Evolutionary conservation across 2,113 vertebrate species (phyloP), one percentile per base, ranked within the genome.

Genomic region (Toxostoma redivivum): DNA sequence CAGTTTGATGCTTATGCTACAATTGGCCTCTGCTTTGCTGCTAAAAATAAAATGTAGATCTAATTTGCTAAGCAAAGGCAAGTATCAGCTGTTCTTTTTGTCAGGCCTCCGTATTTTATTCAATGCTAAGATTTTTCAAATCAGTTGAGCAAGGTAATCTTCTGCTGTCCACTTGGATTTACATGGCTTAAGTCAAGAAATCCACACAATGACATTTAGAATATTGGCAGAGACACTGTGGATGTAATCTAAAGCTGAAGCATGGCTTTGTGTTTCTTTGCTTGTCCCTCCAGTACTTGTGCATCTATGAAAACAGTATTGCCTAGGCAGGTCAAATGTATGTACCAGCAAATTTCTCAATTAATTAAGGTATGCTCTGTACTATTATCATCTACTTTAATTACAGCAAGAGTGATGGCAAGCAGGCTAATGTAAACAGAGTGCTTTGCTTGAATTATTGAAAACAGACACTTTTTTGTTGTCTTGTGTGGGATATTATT

Each of bases 21-120:
- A 80, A 57, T 85, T 97, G 87, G 78, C 84, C 87, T 94, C 45
- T 91, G 89, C 87, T 91, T 94, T 95, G 53, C 66, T 91, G 92
- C 66, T 61, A 91, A 86, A 95, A 94, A 94, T 96, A 89, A 92
- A 92, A 89, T 2, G 1, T 81, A 60, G 86, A 86, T 91, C 57
- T 91, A 60, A 94, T 87, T 95, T 92, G 81, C 95, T 89, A 72
- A 95, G 91, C 78, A 90, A 91, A 91, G 91, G 72, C 33, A 91
- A 80, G 78, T 94, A 82, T 95, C 94, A 95, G 87, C 90, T 96
- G 89, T 94, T 95, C 85, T 88, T 91, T 95, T 90, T 93, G 81
- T 88, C 93, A 90, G 42, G 71, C 70, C 81, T 94, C 88, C 76
- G 77, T 95, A 66, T 88, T 95, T 91, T 87, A 85, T 92, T 93